Base-by-base conservation (phyloP, 1,140 invertebrate genomes). In the Frieseomelitta varia region DNA sequence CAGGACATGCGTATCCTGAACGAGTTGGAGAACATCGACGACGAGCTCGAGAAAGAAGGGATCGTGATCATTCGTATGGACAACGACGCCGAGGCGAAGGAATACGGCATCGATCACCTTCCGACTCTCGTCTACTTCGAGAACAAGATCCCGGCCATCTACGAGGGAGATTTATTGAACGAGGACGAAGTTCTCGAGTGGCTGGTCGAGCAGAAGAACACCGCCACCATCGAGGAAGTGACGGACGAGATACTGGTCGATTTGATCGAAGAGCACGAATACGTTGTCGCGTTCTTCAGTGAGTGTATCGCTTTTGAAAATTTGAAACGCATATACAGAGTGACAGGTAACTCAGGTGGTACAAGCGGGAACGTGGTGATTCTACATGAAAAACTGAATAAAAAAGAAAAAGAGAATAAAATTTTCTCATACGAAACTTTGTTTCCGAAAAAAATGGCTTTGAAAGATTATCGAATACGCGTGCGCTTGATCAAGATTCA, bases 201-300 rank as follows among this genome's bases (percentile, higher is more conserved):
- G 98, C 95, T 99, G 4, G 96, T 99, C 84, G 96, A 98, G 90
- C 98, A 99, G 92, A 98, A 98, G 93, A 97, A 97, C 91, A 97
- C 97, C 1, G 98, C 98, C 61, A 99, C 98, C 1, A 99, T 99
- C 87, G 98, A 99, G 95, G 98, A 99, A 95, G 98, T 99, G 30
- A 99, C 98, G 1, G 98, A 99, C 93, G 98, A 99, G 95, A 99
- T 99, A 91, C 94, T 99, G 27, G 96, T 96, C 86, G 97, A 97
- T 92, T 95, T 99, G 14, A 98, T 99, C 88, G 97, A 97, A 87
- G 97, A 98, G 90, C 97, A 98, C 91, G 98, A 98, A 96, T 99
- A 99, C 93, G 98, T 99, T 24, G 98, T 98, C 34, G 98, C 98
- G 34, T 98, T 98, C 92, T 99, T 99, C 94, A 99, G 98, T 97